phyloP scores from a whole-genome alignment of 2,113 vertebrate genomes.

The Chaetodon trifascialis region DNA sequence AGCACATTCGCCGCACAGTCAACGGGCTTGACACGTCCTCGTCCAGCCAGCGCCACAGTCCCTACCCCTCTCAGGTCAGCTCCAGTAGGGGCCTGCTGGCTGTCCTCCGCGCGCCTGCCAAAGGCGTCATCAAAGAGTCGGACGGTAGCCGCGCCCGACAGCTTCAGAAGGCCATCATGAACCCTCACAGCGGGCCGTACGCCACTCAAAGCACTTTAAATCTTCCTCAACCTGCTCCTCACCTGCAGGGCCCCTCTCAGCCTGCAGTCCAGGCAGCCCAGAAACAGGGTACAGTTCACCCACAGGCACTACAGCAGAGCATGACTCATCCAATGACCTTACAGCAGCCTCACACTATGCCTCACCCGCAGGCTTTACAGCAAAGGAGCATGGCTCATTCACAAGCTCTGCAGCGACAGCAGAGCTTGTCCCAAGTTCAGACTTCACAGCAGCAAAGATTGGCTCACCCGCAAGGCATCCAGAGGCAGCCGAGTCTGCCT shows the following conservation, averaged over 20 bases:
- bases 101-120: constrained; percentile 92
- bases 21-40: constrained; percentile 96
- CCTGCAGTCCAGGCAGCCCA: constrained; percentile 70
- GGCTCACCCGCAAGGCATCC: constrained; percentile 65
- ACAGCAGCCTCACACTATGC: constrained; percentile 65
- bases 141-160: constrained; percentile 89
- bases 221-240: constrained; percentile 84
- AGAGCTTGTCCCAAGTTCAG: constrained; percentile 70
- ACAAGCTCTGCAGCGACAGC: constrained; percentile 70
- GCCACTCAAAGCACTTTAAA: constrained; percentile 98
- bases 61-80: constrained; percentile 94
- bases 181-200: constrained; percentile 90
- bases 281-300: constrained; percentile 71
- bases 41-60: constrained; percentile 93
- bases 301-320: constrained; percentile 63
- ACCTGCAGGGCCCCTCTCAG: constrained; percentile 87
- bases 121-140: constrained; percentile 93
- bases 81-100: constrained; percentile 94
- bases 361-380: constrained; percentile 68
- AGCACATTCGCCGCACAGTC: constrained; percentile 97
- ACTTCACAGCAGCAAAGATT: constrained; percentile 64
- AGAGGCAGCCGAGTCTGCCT: constrained; percentile 71
- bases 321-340: constrained; percentile 62
- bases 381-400: constrained; percentile 67
- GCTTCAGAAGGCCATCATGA: constrained; percentile 93